phyloP scores from a whole-genome alignment of 2,888 invertebrate species.

The Erynnis tages region DNA sequence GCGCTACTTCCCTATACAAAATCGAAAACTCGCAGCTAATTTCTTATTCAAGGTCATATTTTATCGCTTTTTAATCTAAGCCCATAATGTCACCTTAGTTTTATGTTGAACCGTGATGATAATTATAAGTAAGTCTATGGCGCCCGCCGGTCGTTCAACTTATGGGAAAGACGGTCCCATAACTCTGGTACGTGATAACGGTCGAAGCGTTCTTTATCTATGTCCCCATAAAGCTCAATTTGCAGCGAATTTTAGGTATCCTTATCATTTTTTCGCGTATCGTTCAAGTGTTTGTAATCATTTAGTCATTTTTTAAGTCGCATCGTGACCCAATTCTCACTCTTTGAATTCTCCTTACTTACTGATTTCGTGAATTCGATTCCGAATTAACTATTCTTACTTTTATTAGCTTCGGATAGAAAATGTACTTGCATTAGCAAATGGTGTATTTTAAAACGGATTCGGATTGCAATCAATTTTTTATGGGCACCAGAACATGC shows the following conservation, averaged over 20 bases:
- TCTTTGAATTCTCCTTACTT: too few relatives aligned
- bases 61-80: constrained; percentile 60
- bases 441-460: constrained; percentile 2
- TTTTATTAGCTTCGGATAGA: neutral
- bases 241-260: neutral
- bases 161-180: constrained; percentile 36
- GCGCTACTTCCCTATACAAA: constrained; percentile 16
- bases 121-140: constrained; percentile 42
- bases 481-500: constrained; percentile 11
- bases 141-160: constrained; percentile 52
- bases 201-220: constrained; percentile 8
- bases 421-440: neutral
- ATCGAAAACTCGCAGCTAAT: neutral
- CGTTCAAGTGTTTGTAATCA: constrained; percentile 31
- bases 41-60: constrained; percentile 50
- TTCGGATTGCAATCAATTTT: constrained; percentile 17
- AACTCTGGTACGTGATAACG: constrained; percentile 25
- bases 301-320: constrained; percentile 23
- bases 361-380: neutral
- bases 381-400: neutral
- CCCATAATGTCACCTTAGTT: constrained; percentile 45
- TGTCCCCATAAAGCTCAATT: neutral
- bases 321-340: constrained; percentile 30
- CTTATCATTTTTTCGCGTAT: constrained; percentile 34
- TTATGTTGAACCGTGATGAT: constrained; percentile 45